Percentiles rank a stretch among this genome's conserved stretches.
phyloP scores from a whole-genome alignment of 2,888 invertebrate species.

The Bembecia ichneumoniformis region DNA sequence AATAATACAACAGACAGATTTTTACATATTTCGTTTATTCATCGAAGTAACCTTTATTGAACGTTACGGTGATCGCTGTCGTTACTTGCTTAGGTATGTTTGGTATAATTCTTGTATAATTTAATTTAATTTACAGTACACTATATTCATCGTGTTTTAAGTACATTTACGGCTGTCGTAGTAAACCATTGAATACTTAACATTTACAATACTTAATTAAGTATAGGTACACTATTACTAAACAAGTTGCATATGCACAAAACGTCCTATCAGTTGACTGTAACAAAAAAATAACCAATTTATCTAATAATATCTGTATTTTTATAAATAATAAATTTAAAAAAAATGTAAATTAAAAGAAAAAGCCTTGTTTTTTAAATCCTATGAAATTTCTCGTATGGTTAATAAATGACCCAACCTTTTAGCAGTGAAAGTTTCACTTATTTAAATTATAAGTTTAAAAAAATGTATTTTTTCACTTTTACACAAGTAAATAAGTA shows the following conservation, averaged over 20 bases:
- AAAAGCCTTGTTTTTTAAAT: too few species aligned
- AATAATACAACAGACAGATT: slow-evolving; percentile 21
- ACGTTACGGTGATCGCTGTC: slow-evolving; percentile 41
- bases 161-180: not conserved
- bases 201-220: slow-evolving; percentile 10
- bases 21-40: slow-evolving; percentile 62
- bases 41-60: slow-evolving; percentile 43
- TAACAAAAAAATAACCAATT: too few species aligned
- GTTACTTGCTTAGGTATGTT: slow-evolving; percentile 14
- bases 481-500: not conserved
- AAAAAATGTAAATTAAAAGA: too few species aligned
- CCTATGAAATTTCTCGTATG: too few species aligned
- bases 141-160: not conserved
- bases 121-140: slow-evolving; percentile 31
- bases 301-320: too few species aligned
- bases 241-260: too few species aligned
- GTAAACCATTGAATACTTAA: slow-evolving; percentile 4
- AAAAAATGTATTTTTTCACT: not conserved
- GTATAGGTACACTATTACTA: too few species aligned
- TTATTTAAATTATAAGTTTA: too few species aligned
- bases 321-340: too few species aligned
- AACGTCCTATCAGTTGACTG: too few species aligned
- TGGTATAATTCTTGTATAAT: slow-evolving; percentile 26
- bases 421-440: too few species aligned
- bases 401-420: too few species aligned